Conservation (phyloP, 37 sponge, comb jelly and placozoan species). For the Beroe ovata region DNA sequence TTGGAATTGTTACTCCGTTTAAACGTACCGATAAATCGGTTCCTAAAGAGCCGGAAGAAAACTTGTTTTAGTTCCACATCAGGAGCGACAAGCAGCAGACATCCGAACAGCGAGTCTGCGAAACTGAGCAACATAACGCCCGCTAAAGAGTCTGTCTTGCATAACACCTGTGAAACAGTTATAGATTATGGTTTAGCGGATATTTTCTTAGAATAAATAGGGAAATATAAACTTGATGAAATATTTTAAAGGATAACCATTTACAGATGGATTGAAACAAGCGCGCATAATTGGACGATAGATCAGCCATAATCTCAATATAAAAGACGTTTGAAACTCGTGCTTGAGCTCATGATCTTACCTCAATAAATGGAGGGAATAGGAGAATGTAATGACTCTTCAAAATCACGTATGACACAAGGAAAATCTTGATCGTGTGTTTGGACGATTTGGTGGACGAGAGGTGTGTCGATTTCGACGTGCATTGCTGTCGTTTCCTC, state of each 20-base stretch:
- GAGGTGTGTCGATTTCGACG: background rate
- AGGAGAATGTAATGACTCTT: conserved; percentile 18
- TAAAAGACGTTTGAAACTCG: no score
- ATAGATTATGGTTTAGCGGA: no score
- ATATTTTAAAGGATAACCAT: no score
- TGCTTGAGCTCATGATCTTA: no score
- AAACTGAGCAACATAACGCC: conserved; percentile 8
- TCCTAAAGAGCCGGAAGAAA: conserved; percentile 7
- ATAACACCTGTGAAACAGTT: background rate
- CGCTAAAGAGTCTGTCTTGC: background rate
- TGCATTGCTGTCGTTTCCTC: background rate
- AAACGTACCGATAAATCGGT: background rate
- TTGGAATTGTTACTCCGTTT: background rate
- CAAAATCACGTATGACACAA: conserved; percentile 5
- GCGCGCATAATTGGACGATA: no score
- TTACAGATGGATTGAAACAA: no score
- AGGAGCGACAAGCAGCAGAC: background rate
- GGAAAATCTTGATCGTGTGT: conserved; percentile 45
- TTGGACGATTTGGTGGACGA: conserved; percentile 27
- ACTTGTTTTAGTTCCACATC: conserved; percentile 36
- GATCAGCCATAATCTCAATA: no score
- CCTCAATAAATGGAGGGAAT: conserved; percentile 22
- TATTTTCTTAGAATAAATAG: no score
- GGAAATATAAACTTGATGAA: no score
- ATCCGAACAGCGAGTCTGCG: conserved; percentile 29